phyloP scores from a whole-genome alignment of 2,113 vertebrate genomes.

The Otolemur garnettii region DNA sequence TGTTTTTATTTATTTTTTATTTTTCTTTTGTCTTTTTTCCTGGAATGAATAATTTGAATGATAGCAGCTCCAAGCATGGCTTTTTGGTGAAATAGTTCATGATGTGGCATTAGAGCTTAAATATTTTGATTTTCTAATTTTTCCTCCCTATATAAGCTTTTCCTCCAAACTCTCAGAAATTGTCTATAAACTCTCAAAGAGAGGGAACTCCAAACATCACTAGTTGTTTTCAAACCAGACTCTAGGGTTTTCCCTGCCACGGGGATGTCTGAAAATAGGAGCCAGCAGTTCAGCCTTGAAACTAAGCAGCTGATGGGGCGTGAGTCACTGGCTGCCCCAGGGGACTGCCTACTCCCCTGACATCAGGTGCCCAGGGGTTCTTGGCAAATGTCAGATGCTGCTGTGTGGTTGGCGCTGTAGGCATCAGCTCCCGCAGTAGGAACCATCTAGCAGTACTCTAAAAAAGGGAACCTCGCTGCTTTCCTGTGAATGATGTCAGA shows the following conservation, averaged over 20 bases:
- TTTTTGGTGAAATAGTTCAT: not conserved
- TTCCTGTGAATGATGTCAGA: not conserved
- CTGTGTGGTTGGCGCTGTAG: not conserved
- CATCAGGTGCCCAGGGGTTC: constrained; percentile 36
- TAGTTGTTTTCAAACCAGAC: constrained; percentile 42
- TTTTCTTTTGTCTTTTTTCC: no score
- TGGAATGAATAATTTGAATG: not conserved
- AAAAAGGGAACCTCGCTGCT: not conserved
- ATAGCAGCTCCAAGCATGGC: not conserved
- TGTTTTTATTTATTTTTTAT: no score
- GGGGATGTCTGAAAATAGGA: constrained; percentile 36
- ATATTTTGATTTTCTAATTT: not conserved
- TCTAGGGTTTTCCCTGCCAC: not conserved
- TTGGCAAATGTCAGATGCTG: constrained; percentile 57
- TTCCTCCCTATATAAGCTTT: not conserved
- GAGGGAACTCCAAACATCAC: not conserved
- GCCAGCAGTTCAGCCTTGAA: not conserved
- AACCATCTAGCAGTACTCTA: not conserved
- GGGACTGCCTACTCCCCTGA: not conserved
- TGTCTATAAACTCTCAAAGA: constrained; percentile 28
- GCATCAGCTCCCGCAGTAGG: not conserved
- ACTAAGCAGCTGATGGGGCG: constrained; percentile 41
- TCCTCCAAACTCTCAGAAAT: not conserved
- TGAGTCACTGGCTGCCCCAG: constrained; percentile 56
- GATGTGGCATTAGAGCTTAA: not conserved